Percentiles rank a stretch among this genome's conserved stretches.
phyloP scores from a whole-genome alignment of 2,888 invertebrate genomes.

The Calameuta filiformis region DNA sequence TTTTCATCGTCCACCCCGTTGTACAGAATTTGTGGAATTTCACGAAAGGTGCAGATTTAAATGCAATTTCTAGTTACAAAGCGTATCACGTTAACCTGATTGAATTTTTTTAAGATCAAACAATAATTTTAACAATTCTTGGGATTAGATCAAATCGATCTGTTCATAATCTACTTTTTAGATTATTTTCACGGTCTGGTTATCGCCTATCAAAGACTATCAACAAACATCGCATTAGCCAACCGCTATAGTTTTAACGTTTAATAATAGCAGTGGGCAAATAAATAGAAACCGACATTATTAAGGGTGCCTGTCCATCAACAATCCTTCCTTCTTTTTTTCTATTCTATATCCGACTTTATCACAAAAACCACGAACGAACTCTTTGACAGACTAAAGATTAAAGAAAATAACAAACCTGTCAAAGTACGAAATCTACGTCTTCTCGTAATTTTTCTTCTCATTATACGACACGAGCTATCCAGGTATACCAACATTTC shows the following conservation, averaged over 20 bases:
- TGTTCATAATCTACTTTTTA: not conserved
- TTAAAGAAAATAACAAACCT: not conserved
- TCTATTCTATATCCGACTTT: not conserved
- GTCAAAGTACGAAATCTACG: not conserved
- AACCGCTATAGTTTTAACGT: not conserved
- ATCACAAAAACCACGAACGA: not conserved
- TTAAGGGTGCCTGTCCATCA: constrained; percentile 5
- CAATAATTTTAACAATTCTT: not conserved
- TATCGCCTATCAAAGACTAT: not conserved
- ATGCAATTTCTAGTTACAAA: not conserved
- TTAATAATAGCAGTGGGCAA: constrained; percentile 2
- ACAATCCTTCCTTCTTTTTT: not conserved
- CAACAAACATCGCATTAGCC: not conserved
- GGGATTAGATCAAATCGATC: not conserved
- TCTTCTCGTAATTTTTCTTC: not conserved
- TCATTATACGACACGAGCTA: not conserved
- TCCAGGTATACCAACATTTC: not conserved
- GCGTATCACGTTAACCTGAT: not conserved
- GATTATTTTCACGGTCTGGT: not conserved
- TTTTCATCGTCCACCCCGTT: not conserved
- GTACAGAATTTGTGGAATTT: not conserved
- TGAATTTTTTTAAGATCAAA: not conserved
- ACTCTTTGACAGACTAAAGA: not conserved
- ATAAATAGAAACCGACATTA: constrained; percentile 1
- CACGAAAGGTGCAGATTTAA: not conserved